Percentiles rank a stretch among this genome's conserved stretches.
phyloP scores from a whole-genome alignment of 2,113 vertebrate species.

The Coptodon bakossiorum region DNA sequence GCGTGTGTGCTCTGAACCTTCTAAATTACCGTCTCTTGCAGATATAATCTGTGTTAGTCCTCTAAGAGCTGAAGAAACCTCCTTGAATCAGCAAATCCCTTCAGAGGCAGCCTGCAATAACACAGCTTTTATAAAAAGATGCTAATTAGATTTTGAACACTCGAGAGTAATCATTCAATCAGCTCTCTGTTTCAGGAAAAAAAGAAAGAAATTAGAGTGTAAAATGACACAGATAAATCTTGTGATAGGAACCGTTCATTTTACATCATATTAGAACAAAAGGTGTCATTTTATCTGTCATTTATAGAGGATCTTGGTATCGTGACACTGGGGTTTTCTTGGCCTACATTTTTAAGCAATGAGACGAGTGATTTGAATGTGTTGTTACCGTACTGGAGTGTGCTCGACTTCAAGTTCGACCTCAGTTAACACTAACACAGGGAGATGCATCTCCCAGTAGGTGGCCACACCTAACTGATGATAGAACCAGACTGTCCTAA shows the following conservation, averaged over 20 bases:
- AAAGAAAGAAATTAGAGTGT: background rate
- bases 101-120: slow-evolving; percentile 5
- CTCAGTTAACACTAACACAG: background rate
- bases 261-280: background rate
- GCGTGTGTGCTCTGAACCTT: background rate
- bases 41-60: background rate
- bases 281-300: background rate
- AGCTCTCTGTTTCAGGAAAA: background rate
- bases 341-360: background rate
- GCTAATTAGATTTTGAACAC: slow-evolving; percentile 60
- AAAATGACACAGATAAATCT: slow-evolving; percentile 2
- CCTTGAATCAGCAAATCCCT: slow-evolving; percentile 11
- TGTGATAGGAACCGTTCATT: background rate
- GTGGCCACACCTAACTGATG: background rate
- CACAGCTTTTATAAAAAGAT: slow-evolving; percentile 63
- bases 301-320: background rate
- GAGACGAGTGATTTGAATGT: background rate
- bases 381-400: background rate
- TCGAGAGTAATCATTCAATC: slow-evolving; percentile 49
- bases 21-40: background rate
- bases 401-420: background rate
- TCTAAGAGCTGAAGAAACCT: background rate
- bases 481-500: background rate
- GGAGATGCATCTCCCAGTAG: background rate
- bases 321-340: background rate